phyloP scores from a whole-genome alignment of 1,140 invertebrate species.

The Caerostris extrusa region DNA sequence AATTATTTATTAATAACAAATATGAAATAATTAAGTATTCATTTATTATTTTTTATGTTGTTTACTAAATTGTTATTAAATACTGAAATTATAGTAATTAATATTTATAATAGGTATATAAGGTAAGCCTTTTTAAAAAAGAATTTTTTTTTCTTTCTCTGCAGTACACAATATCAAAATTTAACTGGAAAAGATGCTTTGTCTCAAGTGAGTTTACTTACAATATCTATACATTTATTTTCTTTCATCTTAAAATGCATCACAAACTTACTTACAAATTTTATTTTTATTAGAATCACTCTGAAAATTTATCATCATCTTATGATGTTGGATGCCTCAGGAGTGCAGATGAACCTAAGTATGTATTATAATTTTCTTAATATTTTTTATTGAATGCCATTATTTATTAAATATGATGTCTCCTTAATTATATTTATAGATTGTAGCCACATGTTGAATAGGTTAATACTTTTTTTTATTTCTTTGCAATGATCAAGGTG shows the following conservation, averaged over 20 bases:
- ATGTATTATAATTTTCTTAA: background rate
- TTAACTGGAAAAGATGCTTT: background rate
- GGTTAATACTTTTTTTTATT: no score
- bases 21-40: no score
- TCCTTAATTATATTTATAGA: no score
- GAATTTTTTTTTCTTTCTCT: background rate
- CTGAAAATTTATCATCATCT: conserved; percentile 9
- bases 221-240: background rate
- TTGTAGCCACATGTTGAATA: no score
- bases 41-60: no score
- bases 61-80: no score
- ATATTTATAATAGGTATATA: no score
- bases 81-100: no score
- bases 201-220: background rate
- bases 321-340: conserved; percentile 34
- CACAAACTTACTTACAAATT: background rate
- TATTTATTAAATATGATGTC: background rate
- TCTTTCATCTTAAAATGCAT: no score
- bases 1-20: no score
- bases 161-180: background rate
- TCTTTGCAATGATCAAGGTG: no score
- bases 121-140: no score
- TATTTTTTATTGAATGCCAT: background rate
- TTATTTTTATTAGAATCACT: conserved; percentile 6
- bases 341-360: conserved; percentile 62